Evolutionary conservation across 2,888 invertebrate species (phyloP).

Genomic region (Hoplodrina blanda): DNA sequence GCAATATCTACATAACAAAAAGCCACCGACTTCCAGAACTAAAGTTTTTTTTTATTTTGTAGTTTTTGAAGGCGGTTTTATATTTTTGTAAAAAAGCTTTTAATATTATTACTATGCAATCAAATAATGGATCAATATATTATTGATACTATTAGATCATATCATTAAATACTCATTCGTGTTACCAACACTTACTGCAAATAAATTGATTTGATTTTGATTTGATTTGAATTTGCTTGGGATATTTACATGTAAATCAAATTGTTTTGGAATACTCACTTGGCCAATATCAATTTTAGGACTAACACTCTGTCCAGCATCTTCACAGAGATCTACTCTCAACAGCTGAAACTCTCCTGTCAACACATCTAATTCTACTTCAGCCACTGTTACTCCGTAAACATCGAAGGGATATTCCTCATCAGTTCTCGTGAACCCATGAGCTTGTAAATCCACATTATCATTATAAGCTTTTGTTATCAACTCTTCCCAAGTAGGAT

Average conservation of each 20-base stretch:
- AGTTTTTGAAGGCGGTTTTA: too few relatives aligned
- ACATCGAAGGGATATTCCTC: constrained; percentile 36
- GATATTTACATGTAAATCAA: not conserved
- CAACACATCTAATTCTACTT: constrained; percentile 84
- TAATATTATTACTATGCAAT: not conserved
- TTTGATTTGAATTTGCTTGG: not conserved
- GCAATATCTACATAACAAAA: too few relatives aligned
- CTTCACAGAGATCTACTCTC: constrained; percentile 93
- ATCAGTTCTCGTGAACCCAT: constrained; percentile 91
- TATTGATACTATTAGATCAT: not conserved
- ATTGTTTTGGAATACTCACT: constrained; percentile 20
- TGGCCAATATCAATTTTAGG: constrained; percentile 91
- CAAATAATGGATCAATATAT: not conserved
- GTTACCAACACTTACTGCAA: too few relatives aligned
- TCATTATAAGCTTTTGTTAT: constrained; percentile 87
- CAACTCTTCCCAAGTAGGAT: constrained; percentile 90
- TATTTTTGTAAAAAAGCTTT: too few relatives aligned
- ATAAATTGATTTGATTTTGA: too few relatives aligned
- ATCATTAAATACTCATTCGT: not conserved
- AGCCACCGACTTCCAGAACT: too few relatives aligned
- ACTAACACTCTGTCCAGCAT: constrained; percentile 92
- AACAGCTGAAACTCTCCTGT: constrained; percentile 93
- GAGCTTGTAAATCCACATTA: constrained; percentile 90
- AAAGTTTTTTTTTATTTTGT: too few relatives aligned
- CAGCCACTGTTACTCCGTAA: constrained; percentile 51